phyloP scores from a whole-genome alignment of 2,888 invertebrate species.

The Pardosa pseudoannulata region DNA sequence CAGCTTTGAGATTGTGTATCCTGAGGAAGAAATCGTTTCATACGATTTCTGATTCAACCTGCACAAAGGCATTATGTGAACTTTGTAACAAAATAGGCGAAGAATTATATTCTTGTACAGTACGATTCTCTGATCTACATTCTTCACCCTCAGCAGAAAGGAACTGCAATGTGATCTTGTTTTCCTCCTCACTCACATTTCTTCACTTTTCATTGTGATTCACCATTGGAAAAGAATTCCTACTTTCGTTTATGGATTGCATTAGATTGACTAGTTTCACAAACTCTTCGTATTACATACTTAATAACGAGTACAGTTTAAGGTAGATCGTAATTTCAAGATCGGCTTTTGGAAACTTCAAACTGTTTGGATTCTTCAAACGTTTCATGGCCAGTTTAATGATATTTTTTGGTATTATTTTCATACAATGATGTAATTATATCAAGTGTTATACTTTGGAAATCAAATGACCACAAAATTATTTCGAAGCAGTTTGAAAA shows the following conservation, averaged over 20 bases:
- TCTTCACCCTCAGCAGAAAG: slow-evolving; percentile 18
- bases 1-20: not conserved
- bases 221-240: slow-evolving; percentile 41
- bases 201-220: slow-evolving; percentile 43
- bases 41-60: not conserved
- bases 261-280: not conserved
- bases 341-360: not conserved
- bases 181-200: slow-evolving; percentile 31
- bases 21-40: not conserved
- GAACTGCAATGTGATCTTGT: slow-evolving; percentile 15
- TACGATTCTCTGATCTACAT: slow-evolving; percentile 30
- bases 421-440: too few relatives aligned
- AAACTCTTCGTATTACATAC: not conserved
- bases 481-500: too few relatives aligned
- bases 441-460: too few relatives aligned
- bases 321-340: not conserved
- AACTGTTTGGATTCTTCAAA: too few relatives aligned
- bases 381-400: too few relatives aligned
- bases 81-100: not conserved
- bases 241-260: slow-evolving; percentile 14
- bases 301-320: not conserved
- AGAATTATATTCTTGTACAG: slow-evolving; percentile 59
- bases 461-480: too few relatives aligned
- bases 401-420: too few relatives aligned
- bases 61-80: not conserved